A percentile compares a stretch with the other conserved stretches of the same genome.
Conservation (phyloP, 2,888 invertebrate genomes). For the Drosophila meridionalis region DNA sequence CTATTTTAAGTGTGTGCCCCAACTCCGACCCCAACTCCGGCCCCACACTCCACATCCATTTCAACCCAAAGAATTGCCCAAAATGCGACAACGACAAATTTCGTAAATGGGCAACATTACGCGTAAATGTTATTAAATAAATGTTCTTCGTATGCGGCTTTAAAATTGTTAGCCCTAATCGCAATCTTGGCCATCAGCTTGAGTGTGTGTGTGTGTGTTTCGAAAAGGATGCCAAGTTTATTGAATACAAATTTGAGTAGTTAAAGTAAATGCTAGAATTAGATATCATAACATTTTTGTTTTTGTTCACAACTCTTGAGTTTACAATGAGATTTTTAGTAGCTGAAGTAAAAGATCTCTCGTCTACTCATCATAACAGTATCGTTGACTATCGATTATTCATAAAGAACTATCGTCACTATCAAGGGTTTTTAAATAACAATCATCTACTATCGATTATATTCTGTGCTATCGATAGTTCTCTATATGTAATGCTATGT, state of each 20-base stretch:
- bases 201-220: not conserved
- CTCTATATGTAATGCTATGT: no score
- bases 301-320: not conserved
- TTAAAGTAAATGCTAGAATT: not conserved
- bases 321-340: not conserved
- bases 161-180: constrained; percentile 6
- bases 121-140: constrained; percentile 43
- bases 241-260: not conserved
- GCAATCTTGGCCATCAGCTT: not conserved
- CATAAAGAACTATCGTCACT: no score
- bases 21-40: not conserved
- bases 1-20: constrained; percentile 65
- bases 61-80: constrained; percentile 11
- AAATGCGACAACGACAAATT: constrained; percentile 33
- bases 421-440: no score
- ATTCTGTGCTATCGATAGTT: no score
- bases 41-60: constrained; percentile 9
- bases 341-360: not conserved
- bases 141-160: constrained; percentile 12
- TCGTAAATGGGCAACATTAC: constrained; percentile 23
- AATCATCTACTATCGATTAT: no score
- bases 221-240: not conserved
- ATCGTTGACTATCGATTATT: no score
- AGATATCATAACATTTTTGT: not conserved
- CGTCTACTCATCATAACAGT: no score